Conservation (phyloP, 2,888 invertebrate genomes). For the Phyto melanocephala region DNA sequence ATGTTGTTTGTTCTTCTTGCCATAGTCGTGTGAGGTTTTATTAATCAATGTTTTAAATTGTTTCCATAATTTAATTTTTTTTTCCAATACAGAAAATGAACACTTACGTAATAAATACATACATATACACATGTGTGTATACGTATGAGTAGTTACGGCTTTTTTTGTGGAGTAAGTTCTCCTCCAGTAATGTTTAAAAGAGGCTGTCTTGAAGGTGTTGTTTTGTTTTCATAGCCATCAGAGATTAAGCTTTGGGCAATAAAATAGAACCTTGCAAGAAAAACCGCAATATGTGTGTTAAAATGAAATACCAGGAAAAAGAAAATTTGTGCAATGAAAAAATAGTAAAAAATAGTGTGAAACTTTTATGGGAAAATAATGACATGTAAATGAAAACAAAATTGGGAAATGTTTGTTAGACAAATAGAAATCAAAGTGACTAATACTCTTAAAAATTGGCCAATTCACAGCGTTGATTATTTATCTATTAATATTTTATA, state of each 20-base stretch:
- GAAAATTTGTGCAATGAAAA: background rate
- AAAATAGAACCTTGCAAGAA: background rate
- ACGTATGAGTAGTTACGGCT: background rate
- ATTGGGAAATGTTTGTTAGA: background rate
- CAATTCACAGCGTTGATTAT: too few species aligned
- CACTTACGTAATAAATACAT: too few species aligned
- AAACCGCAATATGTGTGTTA: slow-evolving; percentile 15
- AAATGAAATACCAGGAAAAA: background rate
- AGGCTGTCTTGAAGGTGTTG: slow-evolving; percentile 61
- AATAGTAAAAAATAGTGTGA: slow-evolving; percentile 3
- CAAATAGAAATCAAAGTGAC: background rate
- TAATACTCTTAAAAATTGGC: too few species aligned
- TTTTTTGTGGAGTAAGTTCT: slow-evolving; percentile 1
- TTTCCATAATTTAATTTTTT: slow-evolving; percentile 64
- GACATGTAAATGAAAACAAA: background rate
- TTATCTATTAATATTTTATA: too few species aligned
- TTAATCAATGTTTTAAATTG: slow-evolving; percentile 73
- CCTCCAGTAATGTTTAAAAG: slow-evolving; percentile 39
- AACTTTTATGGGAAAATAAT: slow-evolving; percentile 28
- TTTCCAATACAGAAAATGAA: background rate
- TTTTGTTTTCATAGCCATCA: slow-evolving; percentile 56
- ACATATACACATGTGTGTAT: background rate
- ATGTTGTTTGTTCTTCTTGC: background rate
- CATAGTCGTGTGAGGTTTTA: slow-evolving; percentile 74
- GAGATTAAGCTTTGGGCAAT: slow-evolving; percentile 4